Base-by-base conservation (phyloP, 1,140 invertebrate species). In the Aphelinus atriplicis region DNA sequence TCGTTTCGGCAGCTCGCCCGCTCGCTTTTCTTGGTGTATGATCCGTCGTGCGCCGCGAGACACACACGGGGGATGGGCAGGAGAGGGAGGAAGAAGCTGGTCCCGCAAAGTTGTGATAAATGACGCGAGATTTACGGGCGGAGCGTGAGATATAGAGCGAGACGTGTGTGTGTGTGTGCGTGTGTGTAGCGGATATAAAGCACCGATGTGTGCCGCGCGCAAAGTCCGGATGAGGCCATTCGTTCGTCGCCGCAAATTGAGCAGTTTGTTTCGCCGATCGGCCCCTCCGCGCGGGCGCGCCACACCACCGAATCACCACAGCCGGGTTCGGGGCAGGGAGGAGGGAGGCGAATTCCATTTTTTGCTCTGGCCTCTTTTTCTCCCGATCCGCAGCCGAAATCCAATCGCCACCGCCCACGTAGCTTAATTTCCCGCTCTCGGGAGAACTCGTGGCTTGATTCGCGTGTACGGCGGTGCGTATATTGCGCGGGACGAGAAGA, bases 211-310 rank as follows among this genome's bases (percentile, higher is more conserved):
- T 75, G 53, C 57, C 64, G 64, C 66, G 62, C 10, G 53, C 55
- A 68, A 78, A 80, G 71, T 77, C 62, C 58, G 71, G 57, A 66
- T 64, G 26, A 67, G 77, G 76, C 77, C 73, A 80, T 82, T 83
- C 79, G 77, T 82, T 83, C 74, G 75, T 68, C 60, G 77, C 78
- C 79, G 60, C 78, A 83, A 83, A 84, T 84, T 81, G 81, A 83
- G 78, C 79, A 80, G 81, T 82, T 82, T 83, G 80, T 84, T 83
- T 82, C 77, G 74, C 55, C 51, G 51, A 4, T 53, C 51, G 51
- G 9, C 51, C 26, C 26, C 26, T 26, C 26, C 26, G 26, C 26
- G 26, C 26, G 26, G 26, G 45, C 69, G 68, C 53, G 53, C 5
- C 53, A 10, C 53, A 43, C 55, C 51, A 68, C 26, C 26, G 26